Base-by-base conservation (phyloP, 2,888 invertebrate genomes). In the Polymixis lichenea region DNA sequence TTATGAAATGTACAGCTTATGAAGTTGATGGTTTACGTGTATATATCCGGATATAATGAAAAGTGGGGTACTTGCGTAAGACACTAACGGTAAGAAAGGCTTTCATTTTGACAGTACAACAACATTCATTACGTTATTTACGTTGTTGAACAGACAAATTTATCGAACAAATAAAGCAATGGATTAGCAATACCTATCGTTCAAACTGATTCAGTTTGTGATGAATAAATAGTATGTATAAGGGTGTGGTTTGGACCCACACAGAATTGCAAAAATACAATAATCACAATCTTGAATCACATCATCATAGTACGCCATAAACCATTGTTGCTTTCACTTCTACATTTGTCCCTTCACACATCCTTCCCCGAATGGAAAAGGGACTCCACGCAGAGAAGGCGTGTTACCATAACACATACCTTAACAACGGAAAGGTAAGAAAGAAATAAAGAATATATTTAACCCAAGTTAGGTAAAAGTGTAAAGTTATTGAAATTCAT, bases 401-500 rank as follows among this genome's bases (percentile, higher is more conserved):
- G 51, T 64, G 68, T 65, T 58, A 17, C 70, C 51, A 49, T 53
- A 28, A 22, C 60, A 38, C n/a, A 8, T 53, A 61, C 49, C 53
- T 55, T 25, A 17, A 17, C 55, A 17, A 28, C 9, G 7, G 7
- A n/a, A n/a, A n/a, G 55, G 38, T 58, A 38, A 62, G n/a, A 38
- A n/a, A 19, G 32, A 58, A 58, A 8, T 19, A 15, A 51, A 67
- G 22, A 32, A 56, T 38, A 25, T 56, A 56, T 49, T 71, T 58
- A 46, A 69, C 43, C 22, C 72, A 43, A 69, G 53, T 68, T 73
- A 86, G 82, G 88, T 84, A 82, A 87, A 81, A 82, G 80, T 82
- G 81, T 79, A 69, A 80, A 88, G 88, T 90, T 92, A 92, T 92
- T 92, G 91, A 89, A 91, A 90, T 90, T 86, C 90, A 91, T 93